Evolutionary conservation across 2,888 invertebrate species (phyloP), one percentile per base, ranked within the genome.

Genomic region (Cerceris rybyensis): DNA sequence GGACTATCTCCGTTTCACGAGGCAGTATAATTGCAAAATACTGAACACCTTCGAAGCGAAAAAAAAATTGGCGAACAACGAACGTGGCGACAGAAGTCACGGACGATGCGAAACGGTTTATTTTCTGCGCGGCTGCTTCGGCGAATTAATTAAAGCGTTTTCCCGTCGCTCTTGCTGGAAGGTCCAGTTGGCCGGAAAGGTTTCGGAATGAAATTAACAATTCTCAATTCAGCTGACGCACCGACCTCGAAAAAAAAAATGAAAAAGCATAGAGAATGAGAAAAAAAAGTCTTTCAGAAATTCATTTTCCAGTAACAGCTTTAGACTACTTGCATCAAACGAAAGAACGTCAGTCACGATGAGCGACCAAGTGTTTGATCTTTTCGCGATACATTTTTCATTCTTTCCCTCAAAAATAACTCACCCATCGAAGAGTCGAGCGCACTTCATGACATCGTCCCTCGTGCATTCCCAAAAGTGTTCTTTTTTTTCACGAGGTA

Each of bases 141-240:
- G 41, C 55, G 72, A 75, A 81, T 82, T 81, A 81, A 82, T 78
- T 75, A 67, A 50, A 63, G 58, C 70, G 72, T 67, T 70, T 70
- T 70, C 69, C 67, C 69, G 64, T 28, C 64, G 55, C 13, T 50
- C 49, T 41, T n/a, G 13, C 41, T 50, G 64, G 52, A 49, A 60
- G 54, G 73, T 57, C 59, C 73, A 73, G 59, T 65, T 73, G 67
- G 46, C 17, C 50, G 71, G 71, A 72, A 80, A 70, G 63, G 50
- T 67, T 60, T 49, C 55, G 14, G 9, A 9, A 14, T n/a, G 57
- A 69, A 81, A 81, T 74, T 71, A 81, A 77, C 55, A 54, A 81
- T 81, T 65, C 69, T 42, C 59, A 43, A 67, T 66, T 71, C 68
- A 68, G 69, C 70, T 70, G 73, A 46, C 73, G 64, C 72, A 52